Evolutionary conservation across 2,797 vertebrate species (phyloP).

Genomic region (Ibycter americanus): DNA sequence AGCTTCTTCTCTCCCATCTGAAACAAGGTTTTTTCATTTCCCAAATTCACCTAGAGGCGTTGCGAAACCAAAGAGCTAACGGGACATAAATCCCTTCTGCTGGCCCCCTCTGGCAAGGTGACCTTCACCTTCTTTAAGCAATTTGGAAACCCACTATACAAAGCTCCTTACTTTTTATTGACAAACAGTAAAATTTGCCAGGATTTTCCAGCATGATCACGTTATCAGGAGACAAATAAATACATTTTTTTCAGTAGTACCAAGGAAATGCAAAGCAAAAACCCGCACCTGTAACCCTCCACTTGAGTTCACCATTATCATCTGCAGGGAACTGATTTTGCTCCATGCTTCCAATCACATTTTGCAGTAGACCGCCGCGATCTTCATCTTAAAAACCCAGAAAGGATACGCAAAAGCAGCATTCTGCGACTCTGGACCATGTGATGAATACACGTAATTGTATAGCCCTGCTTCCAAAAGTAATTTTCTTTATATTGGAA

Average conservation of each 20-base stretch:
- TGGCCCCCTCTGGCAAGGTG: rapidly evolving
- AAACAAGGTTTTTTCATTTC: not conserved
- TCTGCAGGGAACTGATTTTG: not conserved
- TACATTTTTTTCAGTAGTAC: not conserved
- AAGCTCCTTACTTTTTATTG: not conserved
- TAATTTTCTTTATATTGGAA: not conserved
- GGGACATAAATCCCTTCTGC: not conserved
- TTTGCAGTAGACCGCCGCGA: not conserved
- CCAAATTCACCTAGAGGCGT: not conserved
- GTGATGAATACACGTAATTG: rapidly evolving
- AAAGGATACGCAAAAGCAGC: not conserved
- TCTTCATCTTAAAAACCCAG: not conserved
- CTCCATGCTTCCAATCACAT: not conserved
- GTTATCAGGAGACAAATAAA: not conserved
- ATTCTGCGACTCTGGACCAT: too few relatives aligned
- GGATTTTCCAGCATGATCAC: not conserved
- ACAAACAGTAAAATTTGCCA: not conserved
- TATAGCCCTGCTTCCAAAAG: not conserved
- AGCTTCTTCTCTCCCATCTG: too few relatives aligned
- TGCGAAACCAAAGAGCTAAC: not conserved
- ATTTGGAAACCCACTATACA: not conserved
- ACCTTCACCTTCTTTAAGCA: too few relatives aligned
- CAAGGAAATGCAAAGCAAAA: not conserved
- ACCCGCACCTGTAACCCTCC: not conserved
- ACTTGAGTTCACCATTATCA: too few relatives aligned